Base-by-base conservation (phyloP, 2,888 invertebrate species). In the Operophtera brumata region DNA sequence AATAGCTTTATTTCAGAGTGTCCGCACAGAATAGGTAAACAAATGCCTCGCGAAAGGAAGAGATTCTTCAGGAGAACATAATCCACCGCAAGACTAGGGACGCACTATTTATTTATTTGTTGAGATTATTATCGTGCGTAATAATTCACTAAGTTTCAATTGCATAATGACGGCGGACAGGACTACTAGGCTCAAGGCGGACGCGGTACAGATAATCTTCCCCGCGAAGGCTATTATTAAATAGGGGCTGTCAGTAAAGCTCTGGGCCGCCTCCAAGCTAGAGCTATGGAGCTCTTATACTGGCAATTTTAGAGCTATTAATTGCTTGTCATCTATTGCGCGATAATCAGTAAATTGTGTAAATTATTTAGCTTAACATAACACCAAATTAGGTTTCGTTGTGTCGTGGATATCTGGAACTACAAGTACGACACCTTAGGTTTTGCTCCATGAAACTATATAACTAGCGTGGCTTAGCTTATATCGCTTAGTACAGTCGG, bases 111-210 rank as follows among this genome's bases (percentile, higher is more conserved):
- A 84, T 88, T 87, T 88, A 87, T 88, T 88, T 88, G 88, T 83
- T 79, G 67, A 84, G 86, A 88, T 86, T 85, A 86, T 87, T 84
- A 89, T 86, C 86, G 80, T 84, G 83, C 79, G 86, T 89, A 84
- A 89, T 90, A 89, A 86, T 87, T 90, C 90, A 89, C 85, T 86
- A 88, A 89, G 85, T 86, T 90, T 90, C 90, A 90, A 90, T 90
- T 89, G 90, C 89, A 85, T 90, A 89, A 90, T 89, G 86, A 86
- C 74, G 82, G 84, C 82, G 71, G 85, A 85, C 85, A 82, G 75
- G 71, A 82, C 86, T 86, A 86, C 87, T 76, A 86, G 76, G 72
- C 85, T 84, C 77, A 71, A 77, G 86, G 85, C 87, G 84, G 80
- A 84, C 82, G 77, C 75, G 47, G 61, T 64, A 65, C 73, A 82